Base-by-base conservation (phyloP, 35 echinoderm and acorn worm species). In the Acanthaster planci region DNA sequence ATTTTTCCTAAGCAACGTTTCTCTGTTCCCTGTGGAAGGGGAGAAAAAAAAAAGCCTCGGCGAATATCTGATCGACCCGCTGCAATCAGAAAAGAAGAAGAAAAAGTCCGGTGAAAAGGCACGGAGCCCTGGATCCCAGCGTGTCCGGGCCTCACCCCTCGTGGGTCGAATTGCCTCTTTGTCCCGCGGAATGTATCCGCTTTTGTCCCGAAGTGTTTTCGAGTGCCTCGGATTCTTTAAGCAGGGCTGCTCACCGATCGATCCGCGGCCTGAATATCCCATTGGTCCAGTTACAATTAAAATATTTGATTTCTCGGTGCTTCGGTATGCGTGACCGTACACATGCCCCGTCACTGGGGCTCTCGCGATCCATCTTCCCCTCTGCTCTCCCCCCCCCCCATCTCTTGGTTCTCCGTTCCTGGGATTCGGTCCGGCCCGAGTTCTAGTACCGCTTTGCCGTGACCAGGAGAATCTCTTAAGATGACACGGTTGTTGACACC, bases 281-380 rank as follows among this genome's bases (percentile, higher is more conserved):
- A 72, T 31, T 72, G 64, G 64, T 26, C 64, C 64, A 72, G 30
- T 72, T 72, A 72, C 64, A 72, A 72, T 72, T 72, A 72, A 72
- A 72, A 31, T 72, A 72, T 72, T 72, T 72, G 64, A 72, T 72
- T 72, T 72, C 64, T 72, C 10, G 22, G 64, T 27, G 64, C 14
- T 15, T 67, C 12, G 59, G 26, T 0, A 31, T 72, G 23, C 23
- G 30, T 26, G 29, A 26, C 21, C 26, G 30, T 72, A 26, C n/a
- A 14, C 64, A 14, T 27, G 64, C 7, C 4, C 4, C 42, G 42
- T 47, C 42, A n/a, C 42, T 47, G 42, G 4, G 12, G 42, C 42
- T 47, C 42, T 47, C 42, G 22, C 2, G 29, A 72, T 72, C 64
- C 2, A 26, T 34, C 23, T 18, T 72, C 3, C 64, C 64, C 30